These are phyloP conservation scores for Cotesia vestalis DNA, from an alignment of 1,140 invertebrate species.

Conservation along the genomic window DNA sequence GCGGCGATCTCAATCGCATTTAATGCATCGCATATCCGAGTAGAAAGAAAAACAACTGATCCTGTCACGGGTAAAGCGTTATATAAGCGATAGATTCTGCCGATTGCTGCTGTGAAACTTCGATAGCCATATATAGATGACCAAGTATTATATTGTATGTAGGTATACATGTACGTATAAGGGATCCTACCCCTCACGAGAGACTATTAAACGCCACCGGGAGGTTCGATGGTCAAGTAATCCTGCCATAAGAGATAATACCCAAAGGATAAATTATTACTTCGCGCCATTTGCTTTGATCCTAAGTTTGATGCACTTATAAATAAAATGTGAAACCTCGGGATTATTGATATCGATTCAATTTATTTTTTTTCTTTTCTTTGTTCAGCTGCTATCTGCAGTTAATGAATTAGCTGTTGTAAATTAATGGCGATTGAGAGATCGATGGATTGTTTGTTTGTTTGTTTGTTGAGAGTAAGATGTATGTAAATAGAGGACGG, in stretches of 20 bases:
- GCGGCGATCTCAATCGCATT: constrained; percentile 31
- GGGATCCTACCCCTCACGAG: constrained; percentile 40
- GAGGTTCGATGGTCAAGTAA: constrained; percentile 50
- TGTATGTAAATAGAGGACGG: background rate
- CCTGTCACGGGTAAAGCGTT: background rate
- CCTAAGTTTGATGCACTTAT: constrained; percentile 24
- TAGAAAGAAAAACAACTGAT: constrained; percentile 3
- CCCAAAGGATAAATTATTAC: constrained; percentile 43
- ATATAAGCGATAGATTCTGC: background rate
- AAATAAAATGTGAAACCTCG: background rate
- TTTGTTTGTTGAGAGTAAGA: too few species aligned
- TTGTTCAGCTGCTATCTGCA: too few species aligned
- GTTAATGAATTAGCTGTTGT: background rate
- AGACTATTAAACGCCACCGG: constrained; percentile 50
- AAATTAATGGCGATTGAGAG: background rate
- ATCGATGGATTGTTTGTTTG: too few species aligned
- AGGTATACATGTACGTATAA: constrained; percentile 30
- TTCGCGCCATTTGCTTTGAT: constrained; percentile 38
- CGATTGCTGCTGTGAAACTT: constrained; percentile 38
- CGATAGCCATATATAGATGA: constrained; percentile 32
- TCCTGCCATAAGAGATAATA: constrained; percentile 43
- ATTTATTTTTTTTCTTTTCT: too few species aligned
- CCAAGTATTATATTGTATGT: too few species aligned
- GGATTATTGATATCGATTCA: too few species aligned
- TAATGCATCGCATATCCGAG: constrained; percentile 18